Evolutionary conservation across 2,113 vertebrate species (phyloP), one percentile per base, ranked within the genome.

Genomic region (Rhabdomys dilectus): DNA sequence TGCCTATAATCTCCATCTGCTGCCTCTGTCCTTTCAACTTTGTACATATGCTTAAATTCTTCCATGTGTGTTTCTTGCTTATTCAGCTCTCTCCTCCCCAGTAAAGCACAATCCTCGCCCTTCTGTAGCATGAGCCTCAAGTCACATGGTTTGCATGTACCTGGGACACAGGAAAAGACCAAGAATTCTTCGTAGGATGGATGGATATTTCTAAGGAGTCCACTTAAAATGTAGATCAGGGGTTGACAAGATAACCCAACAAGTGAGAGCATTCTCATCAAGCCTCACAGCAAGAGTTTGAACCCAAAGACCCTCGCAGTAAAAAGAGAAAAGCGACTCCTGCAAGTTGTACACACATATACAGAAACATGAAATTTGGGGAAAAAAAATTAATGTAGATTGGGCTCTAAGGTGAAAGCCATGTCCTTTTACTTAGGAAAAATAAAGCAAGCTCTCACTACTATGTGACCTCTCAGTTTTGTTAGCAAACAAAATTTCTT

Each of bases 401-500:
- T 78, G 60, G 70, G 51, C 45, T 58, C 26, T 81, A 21, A 60
- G 26, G 16, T 62, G 24, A 26, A 68, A n/a, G 39, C 70, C 51
- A 22, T 53, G 29, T 62, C 82, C 64, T 80, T 64, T 90, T 39
- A 11, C 45, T 86, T 60, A 36, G 66, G 70, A 60, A 15, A 12
- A 36, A 90, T 2, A 53, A 29, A 92, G 19, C n/a, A 53, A 36
- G 31, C 42, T 78, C 87, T 86, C 15, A 80, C 39, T 76, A 19
- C 39, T 31, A 53, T 89, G 75, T 36, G 77, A 19, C 53, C 39
- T 36, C 78, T 68, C 48, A 29, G 80, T 93, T 94, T 95, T 73
- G 89, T 86, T 82, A 75, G 81, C 51, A 96, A 87, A 84, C 76
- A 60, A 91, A n/a, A n/a, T n/a, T n/a, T n/a, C n/a, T n/a, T n/a